Evolutionary conservation across 2,113 vertebrate species (phyloP), one percentile per base, ranked within the genome.

Genomic region (Chaetorhynchus papuensis): DNA sequence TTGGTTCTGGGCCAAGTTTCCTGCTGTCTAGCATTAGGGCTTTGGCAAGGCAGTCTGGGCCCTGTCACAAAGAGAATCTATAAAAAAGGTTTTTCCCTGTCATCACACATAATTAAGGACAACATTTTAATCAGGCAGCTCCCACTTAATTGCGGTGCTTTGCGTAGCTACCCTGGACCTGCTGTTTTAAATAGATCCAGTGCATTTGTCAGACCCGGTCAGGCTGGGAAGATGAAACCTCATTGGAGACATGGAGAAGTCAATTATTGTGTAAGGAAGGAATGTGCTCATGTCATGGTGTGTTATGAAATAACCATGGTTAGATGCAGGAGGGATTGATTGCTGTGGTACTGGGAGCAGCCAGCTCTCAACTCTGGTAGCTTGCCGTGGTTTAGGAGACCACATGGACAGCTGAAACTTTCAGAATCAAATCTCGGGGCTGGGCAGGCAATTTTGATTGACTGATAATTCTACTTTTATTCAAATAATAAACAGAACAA

Each of bases 101-200:
- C 95, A 96, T 96, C 93, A 31, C 95, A 95, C 96, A 69, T 96
- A 95, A 96, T 97, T 97, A 96, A 95, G 89, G 93, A 87, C 93
- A 96, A 96, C 90, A 86, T 96, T 96, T 96, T 95, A 95, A 96
- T 97, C 96, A 94, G 83, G 54, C 70, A 66, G 90, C 96, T 96
- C 96, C 96, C 94, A 87, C 89, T 96, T 97, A 97, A 97, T 97
- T 97, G 85, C 18, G 17, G 61, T 71, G 79, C 68, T 90, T 93
- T 82, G 52, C 5, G 0, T 81, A 82, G 90, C 95, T 95, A 87
- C 77, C 13, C 70, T 56, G 52, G 79, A 78, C 91, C 63, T 94
- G 95, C 83, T 91, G 86, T 87, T 96, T 94, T 93, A 93, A 87
- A 60, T 79, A 88, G 83, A 93, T 49, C 63, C 86, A n/a, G 53